Conservation (phyloP, 2,888 invertebrate species). For the Lathronympha strigana region DNA sequence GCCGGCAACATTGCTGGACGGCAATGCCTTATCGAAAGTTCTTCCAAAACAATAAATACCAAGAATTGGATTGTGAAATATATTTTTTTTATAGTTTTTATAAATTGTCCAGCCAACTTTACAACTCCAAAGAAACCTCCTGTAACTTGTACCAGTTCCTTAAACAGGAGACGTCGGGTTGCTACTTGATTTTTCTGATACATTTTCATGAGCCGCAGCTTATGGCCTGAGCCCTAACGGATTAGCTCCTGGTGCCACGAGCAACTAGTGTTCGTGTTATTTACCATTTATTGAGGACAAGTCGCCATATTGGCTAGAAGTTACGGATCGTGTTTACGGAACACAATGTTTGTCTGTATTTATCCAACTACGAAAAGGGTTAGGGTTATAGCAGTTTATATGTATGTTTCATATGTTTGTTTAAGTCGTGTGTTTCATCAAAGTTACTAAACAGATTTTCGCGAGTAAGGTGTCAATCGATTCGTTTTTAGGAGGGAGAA, state of each 20-base stretch:
- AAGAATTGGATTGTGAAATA: no score
- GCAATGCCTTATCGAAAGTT: no score
- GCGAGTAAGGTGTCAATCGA: no score
- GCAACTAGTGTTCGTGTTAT: constrained; percentile 45
- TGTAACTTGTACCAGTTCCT: constrained; percentile 53
- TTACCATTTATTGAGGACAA: constrained; percentile 36
- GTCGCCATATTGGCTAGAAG: constrained; percentile 18
- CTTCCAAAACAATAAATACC: no score
- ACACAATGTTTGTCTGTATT: constrained; percentile 9
- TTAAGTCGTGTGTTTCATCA: no score
- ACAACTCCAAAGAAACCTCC: neutral
- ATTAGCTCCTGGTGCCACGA: constrained; percentile 59
- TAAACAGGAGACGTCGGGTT: constrained; percentile 57
- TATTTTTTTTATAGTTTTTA: no score
- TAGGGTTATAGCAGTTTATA: neutral
- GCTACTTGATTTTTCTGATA: constrained; percentile 82
- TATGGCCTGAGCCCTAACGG: constrained; percentile 65
- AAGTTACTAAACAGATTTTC: no score
- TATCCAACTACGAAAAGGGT: neutral
- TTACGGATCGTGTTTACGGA: neutral
- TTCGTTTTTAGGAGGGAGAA: no score
- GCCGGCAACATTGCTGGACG: no score
- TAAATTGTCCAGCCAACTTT: no score
- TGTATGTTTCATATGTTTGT: no score
- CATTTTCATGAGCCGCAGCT: constrained; percentile 80